Base-by-base conservation (phyloP, 37 sponge, comb jelly and placozoan species). In the Haliclona indistincta region DNA sequence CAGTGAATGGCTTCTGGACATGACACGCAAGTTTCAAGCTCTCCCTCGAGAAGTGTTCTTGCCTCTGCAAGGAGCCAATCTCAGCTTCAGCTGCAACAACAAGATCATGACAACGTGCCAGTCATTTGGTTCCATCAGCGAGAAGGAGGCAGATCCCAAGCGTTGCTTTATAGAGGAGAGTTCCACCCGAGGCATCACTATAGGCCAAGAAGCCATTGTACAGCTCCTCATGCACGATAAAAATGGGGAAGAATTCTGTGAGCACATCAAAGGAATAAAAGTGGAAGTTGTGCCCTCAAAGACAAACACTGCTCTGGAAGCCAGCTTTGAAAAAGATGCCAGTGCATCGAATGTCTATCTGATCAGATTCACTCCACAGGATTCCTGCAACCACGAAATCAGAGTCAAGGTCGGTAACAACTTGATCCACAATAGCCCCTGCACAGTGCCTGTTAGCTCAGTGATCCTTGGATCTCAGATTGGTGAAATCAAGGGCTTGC, bases 241-340 rank as follows among this genome's bases (percentile, higher is more conserved):
- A 11, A 26, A 58, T 58, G 60, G 60, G 22, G n/a, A n/a, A 20
- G 26, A 20, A 7, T 58, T 25, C 25, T n/a, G 6, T 20, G n/a
- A 8, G 26, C 60, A 58, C n/a, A 26, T 58, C 23, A 58, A 58
- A 58, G 60, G 60, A 58, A 58, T 58, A 8, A 58, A 58, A 20
- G 60, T 20, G 6, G 60, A 58, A 26, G 60, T 20, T 25, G 28
- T 58, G 7, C n/a, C 60, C 11, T 25, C 60, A n/a, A 7, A 20
- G 6, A 25, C 60, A n/a, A 20, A 20, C 7, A 7, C 60, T 7
- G 6, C 13, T 6, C 60, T 58, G n/a, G 60, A 58, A 6, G 60
- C n/a, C 6, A 58, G 60, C 22, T 7, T 58, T 25, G 60, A 58
- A 26, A 20, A 58, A 58, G 26, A 58, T 58, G 6, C 11, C 6